A percentile compares a stretch with the other conserved stretches of the same genome.
phyloP scores from a whole-genome alignment of 2,113 vertebrate genomes.

The Cyrtonyx montezumae region DNA sequence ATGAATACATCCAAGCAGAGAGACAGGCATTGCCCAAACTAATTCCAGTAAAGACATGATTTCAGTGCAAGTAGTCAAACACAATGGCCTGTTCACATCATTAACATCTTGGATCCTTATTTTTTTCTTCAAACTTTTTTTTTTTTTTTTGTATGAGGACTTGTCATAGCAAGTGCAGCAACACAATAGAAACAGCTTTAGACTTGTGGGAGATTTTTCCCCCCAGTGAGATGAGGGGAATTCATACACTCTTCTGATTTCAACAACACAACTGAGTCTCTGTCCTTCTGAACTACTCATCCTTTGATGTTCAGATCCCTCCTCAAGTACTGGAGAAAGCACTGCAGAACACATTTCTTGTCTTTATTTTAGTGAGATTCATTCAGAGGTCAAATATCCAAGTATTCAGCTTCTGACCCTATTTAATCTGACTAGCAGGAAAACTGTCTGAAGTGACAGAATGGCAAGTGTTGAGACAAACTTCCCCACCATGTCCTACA shows the following conservation, averaged over 20 bases:
- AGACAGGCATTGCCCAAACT: background rate
- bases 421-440: conserved; percentile 23
- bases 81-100: background rate
- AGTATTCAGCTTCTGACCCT: conserved; percentile 68
- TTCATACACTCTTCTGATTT: background rate
- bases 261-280: conserved; percentile 4
- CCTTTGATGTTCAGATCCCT: conserved; percentile 52
- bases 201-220: background rate
- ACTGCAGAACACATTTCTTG: conserved; percentile 62
- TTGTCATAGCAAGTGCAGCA: background rate
- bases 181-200: background rate
- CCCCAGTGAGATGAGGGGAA: background rate
- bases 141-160: background rate
- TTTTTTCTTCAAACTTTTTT: background rate
- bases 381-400: conserved; percentile 76
- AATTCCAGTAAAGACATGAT: background rate
- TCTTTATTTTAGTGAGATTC: conserved; percentile 68
- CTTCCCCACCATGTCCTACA: background rate
- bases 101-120: background rate
- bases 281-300: conserved; percentile 24
- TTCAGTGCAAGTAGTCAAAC: background rate
- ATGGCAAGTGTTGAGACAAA: background rate
- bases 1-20: background rate
- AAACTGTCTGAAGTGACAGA: background rate
- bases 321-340: conserved; percentile 42